phyloP scores from a whole-genome alignment of 2,797 vertebrate genomes.

The Brachyrhaphis roseni region DNA sequence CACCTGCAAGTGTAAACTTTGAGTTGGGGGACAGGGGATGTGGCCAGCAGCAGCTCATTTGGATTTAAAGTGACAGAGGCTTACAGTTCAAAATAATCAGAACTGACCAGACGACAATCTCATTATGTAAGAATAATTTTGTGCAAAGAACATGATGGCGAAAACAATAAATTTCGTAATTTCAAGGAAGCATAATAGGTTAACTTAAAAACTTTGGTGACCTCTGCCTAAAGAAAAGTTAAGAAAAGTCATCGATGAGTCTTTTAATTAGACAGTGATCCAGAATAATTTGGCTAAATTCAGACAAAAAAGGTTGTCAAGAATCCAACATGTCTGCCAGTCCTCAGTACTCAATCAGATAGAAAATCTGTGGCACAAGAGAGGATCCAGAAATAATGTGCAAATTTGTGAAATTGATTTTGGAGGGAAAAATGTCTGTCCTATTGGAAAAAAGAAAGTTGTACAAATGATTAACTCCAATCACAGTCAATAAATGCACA shows the following conservation, averaged over 20 bases:
- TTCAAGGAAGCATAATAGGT: too few relatives aligned
- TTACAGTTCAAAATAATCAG: too few relatives aligned
- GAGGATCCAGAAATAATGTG: not conserved
- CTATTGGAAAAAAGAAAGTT: not conserved
- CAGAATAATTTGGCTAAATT: not conserved
- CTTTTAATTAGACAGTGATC: not conserved
- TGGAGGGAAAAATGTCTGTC: not conserved
- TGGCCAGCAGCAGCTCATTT: too few relatives aligned
- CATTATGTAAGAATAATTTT: too few relatives aligned
- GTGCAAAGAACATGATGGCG: too few relatives aligned
- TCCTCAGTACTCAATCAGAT: too few relatives aligned
- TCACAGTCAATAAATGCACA: too few relatives aligned
- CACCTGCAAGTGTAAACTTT: too few relatives aligned
- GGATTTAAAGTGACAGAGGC: too few relatives aligned
- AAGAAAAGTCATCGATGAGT: not conserved
- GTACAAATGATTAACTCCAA: not conserved
- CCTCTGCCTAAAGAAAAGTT: not conserved
- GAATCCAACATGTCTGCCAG: constrained; percentile 43
- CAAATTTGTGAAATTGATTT: not conserved
- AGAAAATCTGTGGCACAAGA: not conserved
- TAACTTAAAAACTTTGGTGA: not conserved
- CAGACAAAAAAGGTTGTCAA: constrained; percentile 21
- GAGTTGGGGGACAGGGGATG: too few relatives aligned
- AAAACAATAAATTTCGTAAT: too few relatives aligned
- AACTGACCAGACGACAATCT: too few relatives aligned